These are phyloP conservation scores for Mohoua ochrocephala DNA, from an alignment of 2,113 vertebrate species.

Conservation along the genomic window DNA sequence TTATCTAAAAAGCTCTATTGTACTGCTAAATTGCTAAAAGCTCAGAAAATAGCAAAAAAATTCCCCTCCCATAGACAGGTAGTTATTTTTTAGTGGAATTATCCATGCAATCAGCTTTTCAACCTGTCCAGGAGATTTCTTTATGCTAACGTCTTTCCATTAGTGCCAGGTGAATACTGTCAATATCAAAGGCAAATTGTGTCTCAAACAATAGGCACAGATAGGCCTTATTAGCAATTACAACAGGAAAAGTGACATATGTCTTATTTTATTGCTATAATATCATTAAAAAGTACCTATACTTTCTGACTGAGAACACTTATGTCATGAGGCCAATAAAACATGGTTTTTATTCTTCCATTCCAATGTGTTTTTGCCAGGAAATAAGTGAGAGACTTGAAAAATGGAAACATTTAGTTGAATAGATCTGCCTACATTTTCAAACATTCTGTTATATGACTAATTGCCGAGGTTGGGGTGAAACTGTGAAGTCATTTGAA, in stretches of 20 bases:
- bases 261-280: slow-evolving; percentile 27
- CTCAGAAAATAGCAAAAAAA: not conserved
- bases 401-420: not conserved
- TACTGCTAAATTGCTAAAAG: not conserved
- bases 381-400: not conserved
- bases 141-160: not conserved
- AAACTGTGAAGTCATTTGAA: not conserved
- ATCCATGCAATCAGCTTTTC: not conserved
- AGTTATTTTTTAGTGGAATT: not conserved
- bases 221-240: not conserved
- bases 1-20: not conserved
- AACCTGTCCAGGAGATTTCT: not conserved
- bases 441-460: not conserved
- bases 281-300: not conserved
- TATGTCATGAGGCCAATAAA: not conserved
- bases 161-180: not conserved
- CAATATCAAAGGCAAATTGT: not conserved
- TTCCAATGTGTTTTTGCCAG: not conserved
- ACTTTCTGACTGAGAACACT: not conserved
- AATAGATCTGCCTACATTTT: not conserved
- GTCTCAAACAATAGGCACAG: not conserved
- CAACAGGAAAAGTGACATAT: not conserved
- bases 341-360: not conserved
- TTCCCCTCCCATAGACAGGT: not conserved
- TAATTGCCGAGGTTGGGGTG: not conserved